Evolutionary conservation across 2,888 invertebrate species (phyloP).

Genomic region (Antheraea yamamai): DNA sequence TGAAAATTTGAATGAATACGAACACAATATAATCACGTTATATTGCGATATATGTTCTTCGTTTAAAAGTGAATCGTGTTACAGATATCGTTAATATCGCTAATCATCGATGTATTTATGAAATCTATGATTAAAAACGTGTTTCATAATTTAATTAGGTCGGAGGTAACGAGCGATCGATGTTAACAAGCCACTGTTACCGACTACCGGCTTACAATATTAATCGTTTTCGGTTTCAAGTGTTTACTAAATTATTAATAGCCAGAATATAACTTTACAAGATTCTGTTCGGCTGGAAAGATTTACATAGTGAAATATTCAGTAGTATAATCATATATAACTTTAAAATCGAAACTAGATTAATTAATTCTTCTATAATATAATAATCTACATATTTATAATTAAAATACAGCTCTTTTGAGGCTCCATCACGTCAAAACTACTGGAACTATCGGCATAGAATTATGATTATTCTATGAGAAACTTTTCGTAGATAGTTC

Average conservation of each 20-base stretch:
- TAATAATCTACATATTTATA: too few relatives aligned
- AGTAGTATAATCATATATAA: not conserved
- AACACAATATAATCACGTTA: not conserved
- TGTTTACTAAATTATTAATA: not conserved
- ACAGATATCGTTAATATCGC: not conserved
- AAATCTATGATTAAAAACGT: constrained; percentile 5
- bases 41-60: not conserved
- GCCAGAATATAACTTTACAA: not conserved
- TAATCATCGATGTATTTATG: not conserved
- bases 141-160: constrained; percentile 3
- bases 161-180: not conserved
- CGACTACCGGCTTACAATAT: not conserved
- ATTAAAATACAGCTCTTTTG: too few relatives aligned
- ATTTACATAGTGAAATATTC: not conserved
- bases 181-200: not conserved
- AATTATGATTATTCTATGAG: too few relatives aligned
- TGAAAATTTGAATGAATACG: too few relatives aligned
- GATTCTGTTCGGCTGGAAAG: not conserved
- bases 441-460: too few relatives aligned
- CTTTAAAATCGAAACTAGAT: too few relatives aligned
- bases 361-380: too few relatives aligned
- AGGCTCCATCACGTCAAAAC: too few relatives aligned
- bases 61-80: not conserved
- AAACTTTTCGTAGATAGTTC: too few relatives aligned
- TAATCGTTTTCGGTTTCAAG: not conserved